A percentile compares a stretch with the other conserved stretches of the same genome.
These are phyloP conservation scores for Belonocnema kinseyi DNA, from an alignment of 1,140 invertebrate genomes.

Conservation along the genomic window DNA sequence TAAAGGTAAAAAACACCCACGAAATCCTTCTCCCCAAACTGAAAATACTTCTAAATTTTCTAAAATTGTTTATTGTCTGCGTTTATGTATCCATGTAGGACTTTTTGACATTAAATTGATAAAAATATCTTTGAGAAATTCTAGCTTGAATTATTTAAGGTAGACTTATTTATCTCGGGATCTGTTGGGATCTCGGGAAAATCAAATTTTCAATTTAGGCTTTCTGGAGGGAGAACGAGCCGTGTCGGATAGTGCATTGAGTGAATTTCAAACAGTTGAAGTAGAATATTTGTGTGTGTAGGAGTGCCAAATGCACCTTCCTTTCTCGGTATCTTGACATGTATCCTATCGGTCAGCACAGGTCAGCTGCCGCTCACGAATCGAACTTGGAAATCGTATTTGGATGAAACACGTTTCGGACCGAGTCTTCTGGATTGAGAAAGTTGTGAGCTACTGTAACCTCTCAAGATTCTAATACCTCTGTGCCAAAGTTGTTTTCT, in stretches of 20 bases:
- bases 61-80: no score
- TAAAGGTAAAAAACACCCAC: no score
- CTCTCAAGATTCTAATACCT: slow-evolving; percentile 8
- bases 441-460: slow-evolving; percentile 11
- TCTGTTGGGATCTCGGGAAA: slow-evolving; percentile 54
- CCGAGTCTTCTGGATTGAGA: slow-evolving; percentile 45
- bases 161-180: slow-evolving; percentile 47
- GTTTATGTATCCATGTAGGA: neutral
- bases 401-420: slow-evolving; percentile 47
- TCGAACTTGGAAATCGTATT: slow-evolving; percentile 56
- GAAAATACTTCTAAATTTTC: no score
- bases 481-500: neutral
- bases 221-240: slow-evolving; percentile 51
- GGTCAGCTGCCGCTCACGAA: slow-evolving; percentile 54
- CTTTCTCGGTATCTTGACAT: slow-evolving; percentile 45
- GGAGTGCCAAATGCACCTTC: slow-evolving; percentile 49
- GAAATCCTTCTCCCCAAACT: no score
- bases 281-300: slow-evolving; percentile 50
- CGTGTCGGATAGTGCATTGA: slow-evolving; percentile 50
- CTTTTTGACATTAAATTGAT: neutral
- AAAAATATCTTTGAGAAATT: slow-evolving; percentile 34
- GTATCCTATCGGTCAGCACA: slow-evolving; percentile 47
- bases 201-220: slow-evolving; percentile 58
- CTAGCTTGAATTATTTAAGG: slow-evolving; percentile 52
- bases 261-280: slow-evolving; percentile 58